Evolutionary conservation across 2,888 invertebrate species (phyloP), one percentile per base, ranked within the genome.

Genomic region (Schizotus pectinicornis): DNA sequence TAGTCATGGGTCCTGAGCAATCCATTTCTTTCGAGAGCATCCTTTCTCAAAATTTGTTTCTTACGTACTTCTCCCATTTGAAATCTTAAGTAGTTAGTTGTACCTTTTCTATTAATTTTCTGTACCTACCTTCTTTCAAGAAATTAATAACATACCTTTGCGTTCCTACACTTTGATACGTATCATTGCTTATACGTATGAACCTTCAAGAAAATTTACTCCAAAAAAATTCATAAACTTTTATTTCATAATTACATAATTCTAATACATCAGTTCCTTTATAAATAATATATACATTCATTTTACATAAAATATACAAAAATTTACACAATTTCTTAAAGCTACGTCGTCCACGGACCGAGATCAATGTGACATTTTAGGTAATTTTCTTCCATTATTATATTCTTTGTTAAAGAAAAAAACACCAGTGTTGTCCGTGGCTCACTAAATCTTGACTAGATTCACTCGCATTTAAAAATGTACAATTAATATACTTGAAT

Each of bases 371-470:
- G n/a, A 41, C 13, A 30, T 6, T 36, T 48, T 42, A 12, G 39
- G 39, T 36, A 52, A 52, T 30, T 30, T 7, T 41, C 13, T 30
- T 14, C 7, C 42, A 30, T 8, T 9, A 41, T 12, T 42, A n/a
- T n/a, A n/a, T 22, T 22, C 5, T 22, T 22, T 22, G 5, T 38
- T 8, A 14, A 33, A 54, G n/a, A 54, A 51, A 6, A 30, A 38
- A 56, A 55, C n/a, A 50, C 58, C 33, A 22, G 9, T 53, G 51
- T 59, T 61, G 58, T 59, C 67, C 62, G 64, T 68, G 69, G 66
- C 62, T 66, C 68, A 65, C 68, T 69, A 68, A 67, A 48, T 64
- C 42, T 64, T 70, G 70, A 70, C 70, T 70, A 70, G 70, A 70
- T 57, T 63, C 68, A 70, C 70, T 70, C 70, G 70, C 64, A 52